Evolutionary conservation across 2,797 vertebrate genomes (phyloP).

Genomic region (Melanotaenia parkinsoni): DNA sequence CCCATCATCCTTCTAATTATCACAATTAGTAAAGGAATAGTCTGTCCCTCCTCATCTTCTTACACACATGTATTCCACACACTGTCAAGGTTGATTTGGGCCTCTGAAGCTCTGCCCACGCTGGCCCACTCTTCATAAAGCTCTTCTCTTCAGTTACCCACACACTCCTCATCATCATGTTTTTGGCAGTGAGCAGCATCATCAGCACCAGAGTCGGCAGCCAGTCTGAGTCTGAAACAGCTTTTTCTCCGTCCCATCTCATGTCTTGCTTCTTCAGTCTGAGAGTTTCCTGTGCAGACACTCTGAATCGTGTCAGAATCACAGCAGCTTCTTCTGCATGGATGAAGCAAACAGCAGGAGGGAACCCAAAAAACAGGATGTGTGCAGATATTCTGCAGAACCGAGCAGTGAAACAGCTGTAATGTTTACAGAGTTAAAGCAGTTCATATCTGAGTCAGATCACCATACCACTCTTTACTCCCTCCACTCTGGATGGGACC

Average conservation of each 20-base stretch:
- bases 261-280: too few relatives aligned
- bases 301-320: background rate
- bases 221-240: too few relatives aligned
- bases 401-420: too few relatives aligned
- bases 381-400: too few relatives aligned
- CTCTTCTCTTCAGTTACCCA: slow-evolving; percentile 18
- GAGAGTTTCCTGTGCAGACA: background rate
- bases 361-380: too few relatives aligned
- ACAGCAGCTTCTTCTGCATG: background rate
- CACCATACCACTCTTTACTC: too few relatives aligned
- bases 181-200: slow-evolving; percentile 3
- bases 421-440: too few relatives aligned
- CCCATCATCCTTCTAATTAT: slow-evolving; percentile 54
- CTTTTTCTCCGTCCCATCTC: too few relatives aligned
- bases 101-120: slow-evolving; percentile 30
- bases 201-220: slow-evolving; percentile 1
- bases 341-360: too few relatives aligned
- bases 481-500: too few relatives aligned
- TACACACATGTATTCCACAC: slow-evolving; percentile 3
- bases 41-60: slow-evolving; percentile 22
- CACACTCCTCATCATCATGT: slow-evolving; percentile 21
- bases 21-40: slow-evolving; percentile 47
- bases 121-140: slow-evolving; percentile 36
- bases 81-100: slow-evolving; percentile 55
- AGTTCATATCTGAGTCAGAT: too few relatives aligned